These are phyloP conservation scores for Amphiduros pacificus DNA, from an alignment of 2,888 invertebrate species.

Conservation along the genomic window DNA sequence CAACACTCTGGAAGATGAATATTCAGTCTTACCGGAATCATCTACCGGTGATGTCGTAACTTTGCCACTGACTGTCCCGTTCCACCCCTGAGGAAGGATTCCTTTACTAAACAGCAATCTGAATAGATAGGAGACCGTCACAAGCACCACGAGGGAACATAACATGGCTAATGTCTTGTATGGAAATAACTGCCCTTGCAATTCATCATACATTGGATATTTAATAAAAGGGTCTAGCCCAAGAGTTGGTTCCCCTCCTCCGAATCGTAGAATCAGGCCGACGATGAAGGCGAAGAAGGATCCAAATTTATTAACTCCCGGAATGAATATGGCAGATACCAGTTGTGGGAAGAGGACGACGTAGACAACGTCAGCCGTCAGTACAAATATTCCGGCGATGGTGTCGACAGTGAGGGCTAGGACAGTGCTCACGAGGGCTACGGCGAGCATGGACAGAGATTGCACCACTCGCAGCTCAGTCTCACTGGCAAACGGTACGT, in stretches of 20 bases:
- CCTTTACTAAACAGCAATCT: conserved; percentile 6
- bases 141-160: conserved; percentile 77
- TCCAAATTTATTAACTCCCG: conserved; percentile 42
- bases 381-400: conserved; percentile 21
- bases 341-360: conserved; percentile 51
- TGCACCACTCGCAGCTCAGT: conserved; percentile 4
- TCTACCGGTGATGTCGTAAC: too few species aligned
- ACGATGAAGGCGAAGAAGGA: conserved; percentile 64
- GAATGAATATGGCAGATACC: conserved; percentile 37
- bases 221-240: conserved; percentile 81
- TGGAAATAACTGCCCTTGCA: conserved; percentile 79
- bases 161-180: conserved; percentile 94
- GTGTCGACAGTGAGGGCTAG: conserved; percentile 1
- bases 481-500: too few species aligned
- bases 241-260: conserved; percentile 85
- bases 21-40: too few species aligned
- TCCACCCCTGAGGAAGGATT: too few species aligned
- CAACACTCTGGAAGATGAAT: too few species aligned
- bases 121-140: conserved; percentile 79
- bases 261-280: conserved; percentile 75
- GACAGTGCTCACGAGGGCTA: conserved; percentile 6
- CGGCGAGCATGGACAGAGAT: conserved; percentile 10
- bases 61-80: too few species aligned
- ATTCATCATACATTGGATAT: conserved; percentile 73
- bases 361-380: conserved; percentile 51